Evolutionary conservation across 2,797 vertebrate genomes (phyloP).

Genomic region (Limosa lapponica): DNA sequence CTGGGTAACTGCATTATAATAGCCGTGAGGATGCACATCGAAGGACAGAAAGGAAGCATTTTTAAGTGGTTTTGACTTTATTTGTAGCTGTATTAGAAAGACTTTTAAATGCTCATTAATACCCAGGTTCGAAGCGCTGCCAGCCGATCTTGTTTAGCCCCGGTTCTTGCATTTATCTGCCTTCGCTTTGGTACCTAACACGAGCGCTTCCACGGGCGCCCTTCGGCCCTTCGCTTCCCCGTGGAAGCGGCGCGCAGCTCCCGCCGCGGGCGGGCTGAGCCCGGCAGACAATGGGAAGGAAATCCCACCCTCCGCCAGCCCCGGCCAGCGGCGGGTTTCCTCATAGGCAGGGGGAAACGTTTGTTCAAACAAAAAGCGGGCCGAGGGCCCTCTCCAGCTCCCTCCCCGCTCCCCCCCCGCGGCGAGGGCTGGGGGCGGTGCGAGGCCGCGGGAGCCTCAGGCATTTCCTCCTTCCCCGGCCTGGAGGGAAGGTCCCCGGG

Average conservation of each 20-base stretch:
- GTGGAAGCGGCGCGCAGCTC: not conserved
- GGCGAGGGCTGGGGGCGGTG: not conserved
- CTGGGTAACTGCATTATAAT: not conserved
- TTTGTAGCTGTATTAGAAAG: not conserved
- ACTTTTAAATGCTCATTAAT: not conserved
- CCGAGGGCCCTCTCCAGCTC: not conserved
- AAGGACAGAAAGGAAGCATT: not conserved
- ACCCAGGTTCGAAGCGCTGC: not conserved
- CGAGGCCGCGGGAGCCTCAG: not conserved
- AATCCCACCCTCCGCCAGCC: conserved; percentile 44
- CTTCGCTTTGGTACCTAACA: rapidly evolving
- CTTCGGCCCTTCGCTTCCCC: not conserved
- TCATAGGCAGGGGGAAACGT: not conserved
- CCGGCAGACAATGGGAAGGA: conserved; percentile 54
- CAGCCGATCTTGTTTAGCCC: not conserved
- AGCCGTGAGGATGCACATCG: not conserved
- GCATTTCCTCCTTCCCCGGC: not conserved
- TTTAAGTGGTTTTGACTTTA: not conserved
- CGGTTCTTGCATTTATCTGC: not conserved
- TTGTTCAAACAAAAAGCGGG: conserved; percentile 14
- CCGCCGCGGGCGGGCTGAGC: not conserved
- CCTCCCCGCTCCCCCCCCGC: not conserved
- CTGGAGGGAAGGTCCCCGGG: not conserved
- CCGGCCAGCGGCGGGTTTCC: not conserved
- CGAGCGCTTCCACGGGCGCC: not conserved